Evolutionary conservation across 2,797 vertebrate genomes (phyloP).

Genomic region (Micrastur ruficollis): DNA sequence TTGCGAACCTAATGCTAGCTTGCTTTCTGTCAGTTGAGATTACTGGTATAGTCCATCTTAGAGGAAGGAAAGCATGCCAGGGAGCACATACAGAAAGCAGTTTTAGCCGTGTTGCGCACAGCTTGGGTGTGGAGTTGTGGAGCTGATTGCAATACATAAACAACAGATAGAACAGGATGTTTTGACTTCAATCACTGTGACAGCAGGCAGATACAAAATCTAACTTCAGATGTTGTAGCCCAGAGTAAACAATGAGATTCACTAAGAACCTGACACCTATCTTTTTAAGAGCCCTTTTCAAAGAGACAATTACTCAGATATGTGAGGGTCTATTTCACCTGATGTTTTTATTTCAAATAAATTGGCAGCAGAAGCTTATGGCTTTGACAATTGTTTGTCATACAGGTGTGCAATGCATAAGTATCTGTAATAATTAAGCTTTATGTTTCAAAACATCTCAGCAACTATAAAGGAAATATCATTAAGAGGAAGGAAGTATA

Average conservation of each 20-base stretch:
- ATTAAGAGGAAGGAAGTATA: conserved; percentile 12
- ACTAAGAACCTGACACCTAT: conserved; percentile 5
- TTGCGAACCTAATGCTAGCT: not conserved
- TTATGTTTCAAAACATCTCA: conserved; percentile 42
- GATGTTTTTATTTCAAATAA: not conserved
- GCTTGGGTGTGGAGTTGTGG: not conserved
- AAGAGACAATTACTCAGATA: conserved; percentile 37
- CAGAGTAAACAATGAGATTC: conserved; percentile 36
- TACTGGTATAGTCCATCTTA: not conserved
- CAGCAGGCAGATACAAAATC: conserved; percentile 41
- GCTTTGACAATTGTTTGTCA: conserved; percentile 45
- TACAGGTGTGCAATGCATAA: not conserved
- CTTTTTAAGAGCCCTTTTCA: conserved; percentile 47
- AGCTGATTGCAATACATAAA: not conserved
- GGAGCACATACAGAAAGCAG: not conserved
- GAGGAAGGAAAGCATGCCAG: not conserved
- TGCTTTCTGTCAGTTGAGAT: not conserved
- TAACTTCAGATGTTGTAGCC: conserved; percentile 10
- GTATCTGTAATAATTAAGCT: conserved; percentile 32
- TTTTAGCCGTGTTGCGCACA: not conserved
- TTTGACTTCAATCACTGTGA: conserved; percentile 45
- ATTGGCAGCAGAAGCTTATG: not conserved
- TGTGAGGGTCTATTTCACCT: conserved; percentile 25
- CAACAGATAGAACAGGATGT: not conserved
- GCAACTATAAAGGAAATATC: conserved; percentile 4